Evolutionary conservation across 2,888 invertebrate genomes (phyloP).

Genomic region (Hydropsyche betteni): DNA sequence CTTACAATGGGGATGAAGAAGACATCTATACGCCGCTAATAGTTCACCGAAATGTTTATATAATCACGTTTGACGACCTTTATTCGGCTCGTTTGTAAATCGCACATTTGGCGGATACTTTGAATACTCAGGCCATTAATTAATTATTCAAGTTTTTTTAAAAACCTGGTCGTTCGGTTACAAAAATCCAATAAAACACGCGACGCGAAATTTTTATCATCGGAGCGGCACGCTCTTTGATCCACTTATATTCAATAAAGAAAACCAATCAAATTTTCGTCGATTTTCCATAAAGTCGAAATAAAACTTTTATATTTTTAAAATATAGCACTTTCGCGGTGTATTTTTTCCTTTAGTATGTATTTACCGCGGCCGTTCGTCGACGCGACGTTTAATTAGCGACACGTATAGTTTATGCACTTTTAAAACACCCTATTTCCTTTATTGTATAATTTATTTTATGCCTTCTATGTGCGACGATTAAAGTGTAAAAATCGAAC

Average conservation of each 20-base stretch:
- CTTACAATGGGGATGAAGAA: too few relatives aligned
- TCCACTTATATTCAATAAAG: slow-evolving; percentile 15
- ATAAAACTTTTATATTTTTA: too few relatives aligned
- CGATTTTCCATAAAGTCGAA: too few relatives aligned
- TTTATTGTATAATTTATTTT: slow-evolving; percentile 22
- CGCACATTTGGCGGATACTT: slow-evolving; percentile 16
- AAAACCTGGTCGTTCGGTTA: neutral
- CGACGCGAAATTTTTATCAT: slow-evolving; percentile 14
- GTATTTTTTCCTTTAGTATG: neutral
- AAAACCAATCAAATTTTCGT: neutral
- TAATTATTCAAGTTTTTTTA: slow-evolving; percentile 14
- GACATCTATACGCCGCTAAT: too few relatives aligned
- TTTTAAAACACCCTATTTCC: slow-evolving; percentile 11
- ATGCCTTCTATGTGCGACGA: slow-evolving; percentile 1
- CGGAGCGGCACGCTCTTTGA: slow-evolving; percentile 14
- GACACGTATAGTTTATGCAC: neutral
- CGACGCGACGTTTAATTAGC: slow-evolving; percentile 20
- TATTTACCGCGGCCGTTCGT: neutral
- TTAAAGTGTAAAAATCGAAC: slow-evolving; percentile 9
- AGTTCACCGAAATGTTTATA: neutral
- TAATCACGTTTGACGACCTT: slow-evolving; percentile 13
- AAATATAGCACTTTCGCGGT: too few relatives aligned
- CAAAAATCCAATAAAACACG: neutral
- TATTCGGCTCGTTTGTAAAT: slow-evolving; percentile 13
- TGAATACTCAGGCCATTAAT: slow-evolving; percentile 15